Evolutionary conservation across 2,797 vertebrate species (phyloP), one percentile per base, ranked within the genome.

Genomic region (Brotula barbata): DNA sequence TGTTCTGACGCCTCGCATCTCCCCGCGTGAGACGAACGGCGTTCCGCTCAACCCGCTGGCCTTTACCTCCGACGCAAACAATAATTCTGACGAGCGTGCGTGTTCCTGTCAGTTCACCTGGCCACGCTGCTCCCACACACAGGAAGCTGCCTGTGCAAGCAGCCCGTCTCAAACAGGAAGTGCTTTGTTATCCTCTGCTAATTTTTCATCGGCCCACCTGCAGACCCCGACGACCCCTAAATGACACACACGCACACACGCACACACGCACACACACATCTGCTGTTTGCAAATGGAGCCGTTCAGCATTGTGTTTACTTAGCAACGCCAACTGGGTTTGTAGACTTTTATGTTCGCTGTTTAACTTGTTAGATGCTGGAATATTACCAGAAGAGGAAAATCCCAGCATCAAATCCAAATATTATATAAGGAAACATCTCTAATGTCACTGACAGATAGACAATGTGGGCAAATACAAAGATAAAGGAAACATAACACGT

Each of bases 121-220:
- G 15, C 15, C 19, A 20, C 51, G 28, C 65, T 33, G 42, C 10
- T 59, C 41, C 21, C 19, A 60, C 13, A 52, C 41, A 75, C 58
- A 77, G 82, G 82, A 85, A 86, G 47, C 56, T 1, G 13, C 41
- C 28, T 37, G 45, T 58, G 44, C 46, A 58, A 63, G 41, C 67
- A 49, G 63, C 16, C 21, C 10, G 1, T 54, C 28, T 80, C 19
- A 22, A 68, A 75, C 64, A 73, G 86, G 84, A 87, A 83, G 72
- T 40, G 43, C n/a, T 73, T 63, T 63, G 40, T 78, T 70, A 63
- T 55, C 58, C 50, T 66, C 42, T 53, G 47, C 49, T 77, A 80
- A 80, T 77, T 77, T 87, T 82, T 85, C 63, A 78, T 72, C 81
- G 68, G 56, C 43, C 16, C 25, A 58, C 39, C 61, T 68, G 44